Base-by-base conservation (phyloP, 2,888 invertebrate genomes). In the Trichopria drosophilae region DNA sequence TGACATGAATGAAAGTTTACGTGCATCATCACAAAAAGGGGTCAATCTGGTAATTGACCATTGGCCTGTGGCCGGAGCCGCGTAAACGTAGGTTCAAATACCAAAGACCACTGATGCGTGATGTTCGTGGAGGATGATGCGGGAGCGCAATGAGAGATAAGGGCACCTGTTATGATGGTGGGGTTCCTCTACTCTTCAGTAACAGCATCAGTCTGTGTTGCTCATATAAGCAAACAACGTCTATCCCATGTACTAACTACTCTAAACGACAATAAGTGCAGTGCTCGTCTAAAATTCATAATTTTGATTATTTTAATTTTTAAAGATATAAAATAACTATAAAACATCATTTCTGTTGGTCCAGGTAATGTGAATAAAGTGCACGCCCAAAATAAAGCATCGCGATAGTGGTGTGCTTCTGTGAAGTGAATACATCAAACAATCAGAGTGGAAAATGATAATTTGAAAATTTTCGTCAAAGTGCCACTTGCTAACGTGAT, bases 161-260 rank as follows among this genome's bases (percentile, higher is more conserved):
- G 69, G 70, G 70, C 66, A 62, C 57, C 54, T 50, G 34, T 62
- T 63, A 71, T 66, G 68, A 69, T 70, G 64, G 70, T 67, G 57
- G 59, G 62, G 65, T 64, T 66, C 62, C 63, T 67, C 59, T 63
- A 61, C 60, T 67, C 63, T 68, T 67, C 63, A 64, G 58, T 62
- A 56, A 64, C 64, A 60, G 60, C 68, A 70, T 72, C 71, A 71
- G 73, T 73, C 71, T 72, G 72, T 72, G 71, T 69, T 72, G 69
- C 69, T 69, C 68, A 70, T 59, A 72, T 68, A 68, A 61, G 61
- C 62, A 55, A 66, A 62, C 57, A 69, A 69, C 71, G 66, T 55
- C 62, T 54, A 55, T 39, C 54, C 48, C 50, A 42, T 37, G 51
- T 22, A 15, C 26, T 22, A 34, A 45, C 53, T 39, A 35, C 28